phyloP scores from a whole-genome alignment of 2,797 vertebrate genomes.

The Pipistrellus pygmaeus region DNA sequence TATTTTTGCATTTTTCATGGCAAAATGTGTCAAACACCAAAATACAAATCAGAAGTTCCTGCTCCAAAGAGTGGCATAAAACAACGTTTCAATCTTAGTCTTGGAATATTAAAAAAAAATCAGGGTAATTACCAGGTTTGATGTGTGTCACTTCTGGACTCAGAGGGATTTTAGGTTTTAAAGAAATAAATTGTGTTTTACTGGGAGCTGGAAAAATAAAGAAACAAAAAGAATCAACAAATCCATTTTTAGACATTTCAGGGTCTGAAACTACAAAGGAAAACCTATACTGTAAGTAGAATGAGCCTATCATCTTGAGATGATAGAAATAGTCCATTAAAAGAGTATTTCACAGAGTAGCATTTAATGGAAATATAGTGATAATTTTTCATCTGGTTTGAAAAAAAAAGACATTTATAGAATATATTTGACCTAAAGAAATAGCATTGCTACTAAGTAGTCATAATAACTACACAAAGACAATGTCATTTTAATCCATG shows the following conservation, averaged over 20 bases:
- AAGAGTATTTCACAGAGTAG: conserved; percentile 18
- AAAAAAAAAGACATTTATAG: not conserved
- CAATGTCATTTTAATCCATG: not conserved
- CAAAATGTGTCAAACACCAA: conserved; percentile 57
- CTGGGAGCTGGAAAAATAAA: conserved; percentile 85
- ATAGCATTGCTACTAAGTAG: not conserved
- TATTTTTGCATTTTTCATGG: conserved; percentile 44
- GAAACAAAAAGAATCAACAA: conserved; percentile 45
- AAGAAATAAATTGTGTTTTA: conserved; percentile 83
- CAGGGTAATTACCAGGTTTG: conserved; percentile 78
- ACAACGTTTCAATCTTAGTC: conserved; percentile 7
- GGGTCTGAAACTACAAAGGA: conserved; percentile 35
- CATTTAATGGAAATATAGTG: not conserved
- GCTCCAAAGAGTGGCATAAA: conserved; percentile 38
- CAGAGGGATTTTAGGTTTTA: conserved; percentile 80
- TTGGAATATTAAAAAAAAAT: conserved; percentile 49
- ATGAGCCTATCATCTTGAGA: not conserved
- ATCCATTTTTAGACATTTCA: conserved; percentile 31
- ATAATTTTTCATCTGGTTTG: not conserved
- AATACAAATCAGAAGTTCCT: conserved; percentile 46
- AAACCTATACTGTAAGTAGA: conserved; percentile 27
- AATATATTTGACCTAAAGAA: conserved; percentile 15
- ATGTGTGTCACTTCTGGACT: conserved; percentile 79
- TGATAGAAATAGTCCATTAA: conserved; percentile 48
- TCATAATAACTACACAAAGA: conserved; percentile 6